These are phyloP conservation scores for Brachyptera risi DNA, from an alignment of 2,888 invertebrate species.

Conservation along the genomic window DNA sequence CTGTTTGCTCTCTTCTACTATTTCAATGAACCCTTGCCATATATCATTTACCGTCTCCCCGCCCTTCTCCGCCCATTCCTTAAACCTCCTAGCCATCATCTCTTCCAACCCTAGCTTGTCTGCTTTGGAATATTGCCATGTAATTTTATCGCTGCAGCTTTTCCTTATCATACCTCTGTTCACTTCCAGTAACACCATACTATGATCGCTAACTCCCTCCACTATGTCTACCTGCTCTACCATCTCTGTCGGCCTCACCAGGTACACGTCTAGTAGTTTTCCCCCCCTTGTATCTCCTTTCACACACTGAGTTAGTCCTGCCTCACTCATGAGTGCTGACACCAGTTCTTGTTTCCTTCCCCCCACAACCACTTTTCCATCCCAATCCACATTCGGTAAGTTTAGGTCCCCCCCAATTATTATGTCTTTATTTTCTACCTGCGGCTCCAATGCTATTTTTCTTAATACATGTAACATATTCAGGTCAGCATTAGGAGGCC, in stretches of 20 bases:
- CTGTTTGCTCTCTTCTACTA: conserved; percentile 1
- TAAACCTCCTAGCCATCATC: neutral
- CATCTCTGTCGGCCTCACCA: neutral
- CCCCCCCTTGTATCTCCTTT: neutral
- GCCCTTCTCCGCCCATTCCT: neutral
- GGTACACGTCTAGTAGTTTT: neutral
- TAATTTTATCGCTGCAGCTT: neutral
- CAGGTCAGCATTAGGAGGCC: neutral
- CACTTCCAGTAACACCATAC: neutral
- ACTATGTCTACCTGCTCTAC: neutral
- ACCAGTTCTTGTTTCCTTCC: neutral
- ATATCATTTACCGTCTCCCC: neutral
- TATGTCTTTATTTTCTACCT: neutral
- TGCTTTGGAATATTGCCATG: too few relatives aligned
- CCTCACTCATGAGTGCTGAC: neutral
- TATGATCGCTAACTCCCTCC: neutral
- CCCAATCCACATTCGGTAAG: too few relatives aligned
- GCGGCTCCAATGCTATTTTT: neutral
- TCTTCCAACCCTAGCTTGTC: neutral
- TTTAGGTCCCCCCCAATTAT: conserved; percentile 1
- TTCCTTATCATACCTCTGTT: neutral
- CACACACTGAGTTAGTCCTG: neutral
- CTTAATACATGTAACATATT: neutral
- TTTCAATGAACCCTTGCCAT: neutral
- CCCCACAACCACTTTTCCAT: neutral